Evolutionary conservation across 2,888 invertebrate genomes (phyloP).

Genomic region (Cephus pygmeus): DNA sequence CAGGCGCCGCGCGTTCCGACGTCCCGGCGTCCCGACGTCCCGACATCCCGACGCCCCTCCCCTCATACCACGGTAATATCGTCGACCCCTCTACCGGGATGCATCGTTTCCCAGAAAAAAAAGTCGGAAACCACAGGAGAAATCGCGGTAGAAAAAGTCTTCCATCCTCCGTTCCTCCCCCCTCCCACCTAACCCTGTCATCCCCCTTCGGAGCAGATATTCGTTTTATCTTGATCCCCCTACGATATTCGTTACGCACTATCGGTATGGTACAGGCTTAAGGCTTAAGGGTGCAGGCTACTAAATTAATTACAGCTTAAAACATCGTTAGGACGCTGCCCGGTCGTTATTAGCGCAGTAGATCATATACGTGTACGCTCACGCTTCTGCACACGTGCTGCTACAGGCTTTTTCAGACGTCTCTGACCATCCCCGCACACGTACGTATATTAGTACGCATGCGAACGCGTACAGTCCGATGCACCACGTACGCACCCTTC

Average conservation of each 20-base stretch:
- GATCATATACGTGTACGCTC: slow-evolving; percentile 46
- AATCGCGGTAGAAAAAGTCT: neutral
- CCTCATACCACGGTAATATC: neutral
- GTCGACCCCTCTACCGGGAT: neutral
- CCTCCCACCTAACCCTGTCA: neutral
- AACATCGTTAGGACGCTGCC: slow-evolving; percentile 59
- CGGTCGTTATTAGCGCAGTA: slow-evolving; percentile 61
- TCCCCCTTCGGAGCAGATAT: neutral
- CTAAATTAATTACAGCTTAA: slow-evolving; percentile 64
- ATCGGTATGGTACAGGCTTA: slow-evolving; percentile 13
- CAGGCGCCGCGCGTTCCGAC: slow-evolving; percentile 39
- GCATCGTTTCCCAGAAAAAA: neutral
- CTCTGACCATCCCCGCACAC: neutral
- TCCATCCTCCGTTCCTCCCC: neutral
- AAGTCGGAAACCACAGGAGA: neutral
- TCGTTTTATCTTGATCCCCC: neutral
- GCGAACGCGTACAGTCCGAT: neutral
- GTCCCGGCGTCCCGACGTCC: slow-evolving; percentile 1
- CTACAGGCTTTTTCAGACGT: neutral
- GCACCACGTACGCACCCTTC: neutral
- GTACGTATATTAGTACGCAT: neutral
- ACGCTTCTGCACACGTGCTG: slow-evolving; percentile 10
- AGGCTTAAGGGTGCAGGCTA: slow-evolving; percentile 36
- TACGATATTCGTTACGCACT: slow-evolving; percentile 1
- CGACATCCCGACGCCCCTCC: neutral